Base-by-base conservation (phyloP, 1,140 invertebrate species). In the Matsumurasca onukii region DNA sequence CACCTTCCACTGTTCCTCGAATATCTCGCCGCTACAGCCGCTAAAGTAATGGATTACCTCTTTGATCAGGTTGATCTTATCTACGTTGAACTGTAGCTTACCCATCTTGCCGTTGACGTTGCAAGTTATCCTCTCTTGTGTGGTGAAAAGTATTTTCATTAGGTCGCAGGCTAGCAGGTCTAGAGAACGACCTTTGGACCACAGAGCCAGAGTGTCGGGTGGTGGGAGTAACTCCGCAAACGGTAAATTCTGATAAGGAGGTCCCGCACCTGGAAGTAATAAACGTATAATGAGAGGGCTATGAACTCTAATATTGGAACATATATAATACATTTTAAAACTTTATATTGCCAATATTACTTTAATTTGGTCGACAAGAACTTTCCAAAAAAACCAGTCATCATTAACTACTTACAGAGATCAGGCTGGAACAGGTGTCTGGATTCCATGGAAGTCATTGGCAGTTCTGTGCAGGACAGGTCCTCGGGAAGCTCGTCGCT, bases 41-140 rank as follows among this genome's bases (percentile, higher is more conserved):
- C 80, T 80, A 69, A 80, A 82, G 68, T 81, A 79, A 39, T 81
- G 69, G 20, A 83, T 72, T 29, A 82, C 81, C 70, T 83, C 81
- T 55, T 80, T 72, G 51, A 82, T 82, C 34, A 83, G 73, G 30
- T 80, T 77, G 69, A 83, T 81, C 70, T 83, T 83, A 69, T 81
- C 79, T 62, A 80, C 79, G 69, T 83, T 79, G 72, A 83, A 82
- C 70, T 82, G 81, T 45, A 79, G 80, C 64, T 83, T 83, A 27
- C 82, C 82, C 81, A 83, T 82, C 76, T 83, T 82, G 20, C 82
- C 81, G 66, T 83, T 83, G 5, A 83, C 82, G 69, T 83, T 83
- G 70, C 82, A 82, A 3, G 82, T 68, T 66, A 83, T 79, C 71
- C 82, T 77, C 73, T 83, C 82, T 70, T 83, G 81, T 1, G 79